Evolutionary conservation across 2,797 vertebrate genomes (phyloP).

Genomic region (Hybognathus amarus): DNA sequence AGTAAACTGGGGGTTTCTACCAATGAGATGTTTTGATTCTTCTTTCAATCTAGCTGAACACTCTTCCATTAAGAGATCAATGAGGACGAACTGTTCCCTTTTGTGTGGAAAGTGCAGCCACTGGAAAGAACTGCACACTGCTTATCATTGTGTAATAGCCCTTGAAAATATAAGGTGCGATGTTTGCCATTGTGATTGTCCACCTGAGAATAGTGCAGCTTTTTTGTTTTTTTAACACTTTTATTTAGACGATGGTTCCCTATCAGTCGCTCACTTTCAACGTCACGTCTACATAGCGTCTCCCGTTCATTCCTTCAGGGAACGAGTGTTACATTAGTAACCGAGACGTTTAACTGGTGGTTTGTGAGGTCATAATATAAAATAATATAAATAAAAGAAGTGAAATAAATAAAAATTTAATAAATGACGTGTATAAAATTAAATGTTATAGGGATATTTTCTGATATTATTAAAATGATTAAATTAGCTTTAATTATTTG

Average conservation of each 20-base stretch:
- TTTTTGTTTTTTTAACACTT: neutral
- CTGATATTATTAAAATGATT: neutral
- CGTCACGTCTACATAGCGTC: too few species aligned
- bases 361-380: slow-evolving; percentile 2
- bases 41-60: slow-evolving; percentile 40
- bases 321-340: too few species aligned
- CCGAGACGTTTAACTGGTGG: too few species aligned
- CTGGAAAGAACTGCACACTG: slow-evolving; percentile 50
- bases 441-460: neutral
- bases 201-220: neutral
- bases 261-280: too few species aligned
- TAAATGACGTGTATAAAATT: neutral
- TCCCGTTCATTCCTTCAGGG: too few species aligned
- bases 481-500: neutral
- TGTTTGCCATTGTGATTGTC: slow-evolving; percentile 12
- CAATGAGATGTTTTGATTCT: slow-evolving; percentile 33
- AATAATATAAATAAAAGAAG: neutral
- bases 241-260: neutral
- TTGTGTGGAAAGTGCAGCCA: slow-evolving; percentile 48
- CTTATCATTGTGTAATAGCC: slow-evolving; percentile 49
- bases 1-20: slow-evolving; percentile 32
- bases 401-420: neutral
- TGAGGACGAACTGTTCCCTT: slow-evolving; percentile 54
- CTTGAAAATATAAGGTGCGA: slow-evolving; percentile 31
- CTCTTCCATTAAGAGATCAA: slow-evolving; percentile 62